phyloP scores from a whole-genome alignment of 2,888 invertebrate genomes.

The Hyposoter didymator region DNA sequence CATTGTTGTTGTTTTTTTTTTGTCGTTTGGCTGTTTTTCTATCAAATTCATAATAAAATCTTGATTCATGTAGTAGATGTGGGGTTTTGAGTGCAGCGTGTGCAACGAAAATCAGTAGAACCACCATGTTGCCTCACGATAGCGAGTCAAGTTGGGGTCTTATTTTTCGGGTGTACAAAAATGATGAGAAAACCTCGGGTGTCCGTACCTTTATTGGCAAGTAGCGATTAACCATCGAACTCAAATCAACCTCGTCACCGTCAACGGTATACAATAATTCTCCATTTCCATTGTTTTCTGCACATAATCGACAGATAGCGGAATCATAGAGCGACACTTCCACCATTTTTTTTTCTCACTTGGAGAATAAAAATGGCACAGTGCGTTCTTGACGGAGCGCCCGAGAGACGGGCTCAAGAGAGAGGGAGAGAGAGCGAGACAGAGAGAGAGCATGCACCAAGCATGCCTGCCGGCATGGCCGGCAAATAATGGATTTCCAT shows the following conservation, averaged over 20 bases:
- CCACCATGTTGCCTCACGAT: slow-evolving; percentile 77
- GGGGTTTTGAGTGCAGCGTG: slow-evolving; percentile 54
- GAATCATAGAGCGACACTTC: slow-evolving; percentile 87
- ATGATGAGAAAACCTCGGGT: background rate
- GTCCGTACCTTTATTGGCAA: slow-evolving; percentile 89
- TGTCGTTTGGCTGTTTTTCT: slow-evolving; percentile 22
- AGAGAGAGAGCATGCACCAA: slow-evolving; percentile 6
- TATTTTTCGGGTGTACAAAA: slow-evolving; percentile 63
- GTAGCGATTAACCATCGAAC: slow-evolving; percentile 89
- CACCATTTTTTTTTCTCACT: slow-evolving; percentile 73
- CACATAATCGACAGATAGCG: slow-evolving; percentile 91
- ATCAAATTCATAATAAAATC: slow-evolving; percentile 69
- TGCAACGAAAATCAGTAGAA: slow-evolving; percentile 80
- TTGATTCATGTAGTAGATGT: slow-evolving; percentile 81
- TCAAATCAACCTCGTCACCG: slow-evolving; percentile 85
- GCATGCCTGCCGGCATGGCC: background rate
- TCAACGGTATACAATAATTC: slow-evolving; percentile 87
- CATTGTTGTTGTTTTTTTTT: slow-evolving; percentile 44
- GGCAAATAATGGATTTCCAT: background rate
- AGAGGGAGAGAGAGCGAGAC: background rate
- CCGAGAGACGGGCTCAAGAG: slow-evolving; percentile 13
- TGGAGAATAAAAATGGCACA: slow-evolving; percentile 33
- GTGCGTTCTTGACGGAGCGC: slow-evolving; percentile 26
- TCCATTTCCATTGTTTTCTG: slow-evolving; percentile 89
- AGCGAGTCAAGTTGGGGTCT: slow-evolving; percentile 82